These are phyloP conservation scores for Morpho deidamia DNA, from an alignment of 2,888 invertebrate species.

Conservation along the genomic window DNA sequence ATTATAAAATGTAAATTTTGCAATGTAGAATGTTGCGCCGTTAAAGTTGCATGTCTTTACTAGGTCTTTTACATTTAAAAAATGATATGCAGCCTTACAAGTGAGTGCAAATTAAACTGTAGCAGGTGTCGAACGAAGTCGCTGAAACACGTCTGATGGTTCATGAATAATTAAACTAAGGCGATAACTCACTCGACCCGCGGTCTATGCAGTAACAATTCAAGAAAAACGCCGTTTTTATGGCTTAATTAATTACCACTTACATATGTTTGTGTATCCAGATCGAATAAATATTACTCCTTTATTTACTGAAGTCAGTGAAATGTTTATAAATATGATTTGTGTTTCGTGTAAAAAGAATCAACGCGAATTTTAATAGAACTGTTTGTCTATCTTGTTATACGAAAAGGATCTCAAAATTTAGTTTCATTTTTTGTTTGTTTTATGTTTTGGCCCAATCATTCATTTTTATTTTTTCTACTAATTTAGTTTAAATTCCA, in stretches of 20 bases:
- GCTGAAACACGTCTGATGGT: slow-evolving; percentile 51
- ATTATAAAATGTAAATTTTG: not conserved
- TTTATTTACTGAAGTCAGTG: not conserved
- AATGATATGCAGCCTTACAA: slow-evolving; percentile 15
- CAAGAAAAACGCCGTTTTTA: slow-evolving; percentile 58
- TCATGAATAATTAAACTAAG: slow-evolving; percentile 72
- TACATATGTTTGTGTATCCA: slow-evolving; percentile 15
- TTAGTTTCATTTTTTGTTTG: too few relatives aligned
- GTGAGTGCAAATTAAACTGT: slow-evolving; percentile 56
- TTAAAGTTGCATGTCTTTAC: too few relatives aligned
- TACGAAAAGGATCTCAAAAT: too few relatives aligned
- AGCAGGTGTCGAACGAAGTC: slow-evolving; percentile 57
- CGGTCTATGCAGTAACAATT: slow-evolving; percentile 49
- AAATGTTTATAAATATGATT: not conserved
- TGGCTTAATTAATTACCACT: slow-evolving; percentile 67
- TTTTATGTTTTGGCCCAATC: too few relatives aligned
- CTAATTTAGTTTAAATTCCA: too few relatives aligned
- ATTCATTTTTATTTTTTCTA: too few relatives aligned
- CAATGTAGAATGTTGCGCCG: not conserved
- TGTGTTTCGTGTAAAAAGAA: not conserved
- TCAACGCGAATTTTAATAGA: not conserved
- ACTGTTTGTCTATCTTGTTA: too few relatives aligned
- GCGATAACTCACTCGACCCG: slow-evolving; percentile 58
- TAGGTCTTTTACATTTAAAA: not conserved
- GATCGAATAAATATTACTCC: not conserved